Evolutionary conservation across 2,797 vertebrate species (phyloP), one percentile per base, ranked within the genome.

Genomic region (Brachyrhaphis roseni): DNA sequence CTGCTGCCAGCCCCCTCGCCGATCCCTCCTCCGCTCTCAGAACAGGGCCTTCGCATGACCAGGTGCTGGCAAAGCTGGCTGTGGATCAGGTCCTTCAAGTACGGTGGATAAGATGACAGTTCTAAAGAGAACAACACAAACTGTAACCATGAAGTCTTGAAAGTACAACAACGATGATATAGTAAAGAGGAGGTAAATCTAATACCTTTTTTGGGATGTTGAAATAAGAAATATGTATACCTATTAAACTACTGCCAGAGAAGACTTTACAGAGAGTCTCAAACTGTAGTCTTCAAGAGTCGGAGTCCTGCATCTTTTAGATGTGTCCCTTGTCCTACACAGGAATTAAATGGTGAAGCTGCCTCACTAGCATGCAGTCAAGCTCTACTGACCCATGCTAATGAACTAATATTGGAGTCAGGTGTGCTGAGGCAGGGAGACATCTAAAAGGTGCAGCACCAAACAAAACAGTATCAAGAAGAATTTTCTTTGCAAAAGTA

Each of bases 51-150:
- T 71, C 94, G 93, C 80, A 96, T 53, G 0, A 95, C 95, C 86
- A 97, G 93, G 8, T 96, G 96, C 51, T 97, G 97, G 87, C 97
- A 97, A 74, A 97, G 91, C 85, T 96, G 98, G 83, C 96, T 95
- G 91, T 97, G 97, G 89, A 98, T 93, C 87, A 98, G 95, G 89
- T 98, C 97, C 89, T 97, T 97, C 94, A 99, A 94, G 92, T 97
- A 96, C 1, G 94, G 93, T n/a, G 95, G 95, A 83, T 94, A 96
- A 0, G 94, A 94, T 36, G 95, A 86, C 78, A 95, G 86, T 78
- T 95, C 95, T 96, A 77, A 68, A 86, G 74, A 59, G 59, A 77
- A 82, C 0, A 28, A 90, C 0, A 86, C 49, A 91, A 45, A 85
- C 49, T 36, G 82, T 86, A 28, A 93, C 39, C 53, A 78, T 53